phyloP scores from a whole-genome alignment of 1,140 invertebrate genomes.

The Leptonema lineaticorne region DNA sequence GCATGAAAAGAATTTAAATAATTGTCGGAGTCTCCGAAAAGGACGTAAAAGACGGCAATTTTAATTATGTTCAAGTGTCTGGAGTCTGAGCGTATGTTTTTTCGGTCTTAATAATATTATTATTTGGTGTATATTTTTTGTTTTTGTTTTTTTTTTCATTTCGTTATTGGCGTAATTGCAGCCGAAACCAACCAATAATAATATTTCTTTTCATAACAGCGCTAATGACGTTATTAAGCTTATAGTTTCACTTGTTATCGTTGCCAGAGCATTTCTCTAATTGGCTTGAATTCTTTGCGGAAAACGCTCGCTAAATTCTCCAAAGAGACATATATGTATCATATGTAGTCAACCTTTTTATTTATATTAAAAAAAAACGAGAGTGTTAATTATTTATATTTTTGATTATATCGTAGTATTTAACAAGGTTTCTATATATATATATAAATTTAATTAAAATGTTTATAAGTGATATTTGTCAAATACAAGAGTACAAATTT shows the following conservation, averaged over 20 bases:
- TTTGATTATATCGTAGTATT: too few relatives aligned
- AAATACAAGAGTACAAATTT: too few relatives aligned
- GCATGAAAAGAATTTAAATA: background rate
- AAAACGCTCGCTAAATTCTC: constrained; percentile 25
- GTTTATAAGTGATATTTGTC: too few relatives aligned
- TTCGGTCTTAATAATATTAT: too few relatives aligned
- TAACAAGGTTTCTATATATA: too few relatives aligned
- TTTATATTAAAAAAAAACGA: too few relatives aligned
- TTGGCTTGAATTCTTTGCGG: constrained; percentile 33
- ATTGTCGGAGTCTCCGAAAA: background rate
- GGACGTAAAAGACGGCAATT: background rate
- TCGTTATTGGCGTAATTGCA: background rate
- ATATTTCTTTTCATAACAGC: constrained; percentile 23
- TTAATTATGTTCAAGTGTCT: constrained; percentile 2
- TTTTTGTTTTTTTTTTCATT: background rate
- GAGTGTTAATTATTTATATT: too few relatives aligned
- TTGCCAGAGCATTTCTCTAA: constrained; percentile 25
- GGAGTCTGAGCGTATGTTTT: background rate
- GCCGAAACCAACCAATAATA: background rate
- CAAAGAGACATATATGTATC: constrained; percentile 2
- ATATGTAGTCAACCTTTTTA: background rate
- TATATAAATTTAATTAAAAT: too few relatives aligned
- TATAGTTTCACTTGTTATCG: constrained; percentile 33
- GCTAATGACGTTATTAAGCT: constrained; percentile 30
- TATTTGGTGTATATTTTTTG: too few relatives aligned